Evolutionary conservation across 2,888 invertebrate species (phyloP).

Genomic region (Drosophila cyrtoloma): DNA sequence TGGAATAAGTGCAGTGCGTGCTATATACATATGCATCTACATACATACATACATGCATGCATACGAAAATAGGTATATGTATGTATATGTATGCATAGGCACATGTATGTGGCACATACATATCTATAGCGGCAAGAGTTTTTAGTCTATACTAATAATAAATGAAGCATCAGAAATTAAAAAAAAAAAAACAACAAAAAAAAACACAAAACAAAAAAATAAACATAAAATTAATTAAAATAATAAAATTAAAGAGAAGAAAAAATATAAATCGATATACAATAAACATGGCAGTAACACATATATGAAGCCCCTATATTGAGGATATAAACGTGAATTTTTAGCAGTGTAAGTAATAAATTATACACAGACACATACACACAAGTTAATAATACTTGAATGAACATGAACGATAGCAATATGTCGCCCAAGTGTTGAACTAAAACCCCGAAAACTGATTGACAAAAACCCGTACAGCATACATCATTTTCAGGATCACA

Average conservation of each 20-base stretch:
- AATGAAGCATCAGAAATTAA: conserved; percentile 8
- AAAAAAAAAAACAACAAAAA: neutral
- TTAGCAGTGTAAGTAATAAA: conserved; percentile 77
- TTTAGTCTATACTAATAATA: conserved; percentile 49
- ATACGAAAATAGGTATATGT: conserved; percentile 42
- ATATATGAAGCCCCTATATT: conserved; percentile 72
- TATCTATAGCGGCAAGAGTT: conserved; percentile 38
- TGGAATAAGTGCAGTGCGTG: conserved; percentile 18
- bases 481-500: conserved; percentile 63
- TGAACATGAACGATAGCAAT: conserved; percentile 11
- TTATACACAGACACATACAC: conserved; percentile 64
- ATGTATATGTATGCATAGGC: conserved; percentile 30
- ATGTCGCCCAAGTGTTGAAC: conserved; percentile 26
- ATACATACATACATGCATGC: conserved; percentile 32
- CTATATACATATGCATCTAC: conserved; percentile 34
- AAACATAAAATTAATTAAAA: neutral
- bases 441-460: conserved; percentile 39
- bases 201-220: neutral
- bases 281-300: conserved; percentile 55
- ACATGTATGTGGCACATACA: conserved; percentile 32
- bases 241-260: conserved; percentile 11
- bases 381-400: conserved; percentile 33
- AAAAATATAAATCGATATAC: conserved; percentile 38
- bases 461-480: conserved; percentile 36
- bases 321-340: conserved; percentile 79